Evolutionary conservation across 2,113 vertebrate species (phyloP).

Genomic region (Callorhinus ursinus): DNA sequence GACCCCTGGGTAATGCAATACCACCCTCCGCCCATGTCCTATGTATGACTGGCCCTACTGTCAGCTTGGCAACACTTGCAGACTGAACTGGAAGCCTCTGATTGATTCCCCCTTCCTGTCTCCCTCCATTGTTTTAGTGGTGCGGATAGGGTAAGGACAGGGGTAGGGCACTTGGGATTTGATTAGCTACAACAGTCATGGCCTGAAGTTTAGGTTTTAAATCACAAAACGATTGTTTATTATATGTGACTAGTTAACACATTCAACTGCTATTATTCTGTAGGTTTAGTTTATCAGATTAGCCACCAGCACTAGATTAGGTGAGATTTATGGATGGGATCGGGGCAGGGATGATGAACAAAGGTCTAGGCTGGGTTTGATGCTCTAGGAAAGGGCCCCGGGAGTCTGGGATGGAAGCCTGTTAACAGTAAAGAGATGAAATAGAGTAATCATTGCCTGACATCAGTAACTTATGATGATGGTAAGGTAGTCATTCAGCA

Average conservation of each 20-base stretch:
- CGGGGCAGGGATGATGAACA: not conserved
- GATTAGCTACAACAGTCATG: not conserved
- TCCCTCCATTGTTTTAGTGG: not conserved
- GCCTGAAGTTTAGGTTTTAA: not conserved
- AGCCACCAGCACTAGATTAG: not conserved
- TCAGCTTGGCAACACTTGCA: not conserved
- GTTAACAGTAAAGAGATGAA: not conserved
- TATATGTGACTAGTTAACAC: not conserved
- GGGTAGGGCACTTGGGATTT: not conserved
- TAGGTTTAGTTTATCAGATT: not conserved
- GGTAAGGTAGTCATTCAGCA: not conserved
- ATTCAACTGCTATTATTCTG: not conserved
- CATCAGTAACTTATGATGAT: not conserved
- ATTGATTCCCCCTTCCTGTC: not conserved
- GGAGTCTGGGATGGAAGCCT: not conserved
- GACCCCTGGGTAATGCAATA: not conserved
- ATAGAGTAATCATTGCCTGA: not conserved
- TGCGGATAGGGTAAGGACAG: not conserved
- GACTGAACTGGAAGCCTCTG: not conserved
- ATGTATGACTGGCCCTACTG: not conserved
- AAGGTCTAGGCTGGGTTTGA: not conserved
- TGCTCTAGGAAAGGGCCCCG: not conserved
- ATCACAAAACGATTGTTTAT: not conserved
- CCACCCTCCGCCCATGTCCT: not conserved
- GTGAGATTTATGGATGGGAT: not conserved